Evolutionary conservation across 2,113 vertebrate genomes (phyloP).

Genomic region (Orientallactaga bullata): DNA sequence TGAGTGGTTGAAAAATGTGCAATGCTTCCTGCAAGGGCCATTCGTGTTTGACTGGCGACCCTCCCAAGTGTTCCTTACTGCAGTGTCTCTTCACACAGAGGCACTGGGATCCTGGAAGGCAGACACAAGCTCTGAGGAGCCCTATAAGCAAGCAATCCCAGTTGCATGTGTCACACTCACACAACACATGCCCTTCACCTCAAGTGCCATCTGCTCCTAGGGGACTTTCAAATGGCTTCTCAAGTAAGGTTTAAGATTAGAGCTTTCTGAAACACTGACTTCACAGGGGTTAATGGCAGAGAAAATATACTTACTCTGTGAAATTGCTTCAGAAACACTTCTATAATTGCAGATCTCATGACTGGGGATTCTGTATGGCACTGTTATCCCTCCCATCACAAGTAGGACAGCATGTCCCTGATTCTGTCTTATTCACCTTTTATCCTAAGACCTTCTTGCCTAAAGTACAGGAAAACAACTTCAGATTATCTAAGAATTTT

Average conservation of each 20-base stretch:
- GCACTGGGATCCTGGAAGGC: neutral
- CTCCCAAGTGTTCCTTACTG: neutral
- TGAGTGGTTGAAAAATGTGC: neutral
- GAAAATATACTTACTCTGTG: neutral
- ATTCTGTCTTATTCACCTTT: constrained; percentile 16
- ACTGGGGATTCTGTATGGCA: neutral
- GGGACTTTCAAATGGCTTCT: neutral
- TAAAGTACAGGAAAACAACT: constrained; percentile 43
- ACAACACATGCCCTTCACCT: neutral
- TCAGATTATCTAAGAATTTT: constrained; percentile 11
- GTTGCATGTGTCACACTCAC: neutral
- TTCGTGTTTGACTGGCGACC: neutral
- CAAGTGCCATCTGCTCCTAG: neutral
- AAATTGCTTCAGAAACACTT: neutral
- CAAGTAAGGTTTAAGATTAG: constrained; percentile 28
- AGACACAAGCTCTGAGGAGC: neutral
- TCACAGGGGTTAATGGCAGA: neutral
- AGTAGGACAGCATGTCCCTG: neutral
- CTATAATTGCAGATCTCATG: neutral
- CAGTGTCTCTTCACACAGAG: neutral
- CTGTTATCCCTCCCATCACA: neutral
- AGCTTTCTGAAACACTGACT: constrained; percentile 36
- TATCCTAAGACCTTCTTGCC: neutral
- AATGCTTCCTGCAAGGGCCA: neutral
- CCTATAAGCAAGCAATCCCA: neutral